Evolutionary conservation across 2,797 vertebrate genomes (phyloP).

Genomic region (Cirrhinus mrigala): DNA sequence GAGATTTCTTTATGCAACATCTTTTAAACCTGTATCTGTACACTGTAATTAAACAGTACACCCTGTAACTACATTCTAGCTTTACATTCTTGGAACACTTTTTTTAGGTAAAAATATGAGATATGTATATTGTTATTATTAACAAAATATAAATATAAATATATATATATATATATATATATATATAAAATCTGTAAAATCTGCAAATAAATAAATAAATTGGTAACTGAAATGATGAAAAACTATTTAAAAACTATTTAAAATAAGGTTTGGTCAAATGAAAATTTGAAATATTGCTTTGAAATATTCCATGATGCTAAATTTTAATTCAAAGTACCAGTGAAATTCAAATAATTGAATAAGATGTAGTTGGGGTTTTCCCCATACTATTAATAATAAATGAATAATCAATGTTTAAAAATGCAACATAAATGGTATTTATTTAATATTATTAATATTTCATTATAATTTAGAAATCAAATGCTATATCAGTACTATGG

Average conservation of each 20-base stretch:
- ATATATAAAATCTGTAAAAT: too few relatives aligned
- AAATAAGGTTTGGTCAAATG: too few relatives aligned
- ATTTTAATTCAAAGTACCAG: neutral
- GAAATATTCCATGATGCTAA: too few relatives aligned
- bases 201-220: too few relatives aligned
- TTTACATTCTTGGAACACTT: neutral
- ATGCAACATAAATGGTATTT: neutral
- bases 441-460: neutral
- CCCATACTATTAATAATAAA: too few relatives aligned
- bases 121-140: neutral
- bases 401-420: neutral
- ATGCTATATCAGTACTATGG: neutral
- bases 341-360: neutral
- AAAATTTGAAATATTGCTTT: too few relatives aligned
- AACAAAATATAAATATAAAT: too few relatives aligned
- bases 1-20: neutral
- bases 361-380: neutral
- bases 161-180: too few relatives aligned
- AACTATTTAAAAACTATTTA: neutral
- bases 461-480: neutral
- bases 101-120: neutral
- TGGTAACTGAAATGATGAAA: neutral
- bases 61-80: neutral
- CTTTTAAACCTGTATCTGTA: neutral
- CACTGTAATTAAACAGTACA: neutral